Base-by-base conservation (phyloP, 2,888 invertebrate species). In the Cyclophora punctaria region DNA sequence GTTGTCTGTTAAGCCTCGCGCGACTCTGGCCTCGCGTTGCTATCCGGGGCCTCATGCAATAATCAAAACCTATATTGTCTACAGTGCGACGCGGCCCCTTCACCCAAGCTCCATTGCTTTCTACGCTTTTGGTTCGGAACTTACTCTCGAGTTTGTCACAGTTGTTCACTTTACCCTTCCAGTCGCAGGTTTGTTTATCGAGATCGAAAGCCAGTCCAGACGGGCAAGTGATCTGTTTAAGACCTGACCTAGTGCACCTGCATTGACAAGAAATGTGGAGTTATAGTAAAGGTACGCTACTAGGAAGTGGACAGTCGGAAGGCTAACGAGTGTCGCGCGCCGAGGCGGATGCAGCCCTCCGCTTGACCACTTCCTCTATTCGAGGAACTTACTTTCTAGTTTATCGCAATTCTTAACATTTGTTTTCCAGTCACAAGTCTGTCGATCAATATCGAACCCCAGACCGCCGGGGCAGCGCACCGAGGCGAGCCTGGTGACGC, bases 111-210 rank as follows among this genome's bases (percentile, higher is more conserved):
- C 73, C 73, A 69, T 82, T 86, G 84, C 78, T 82, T 75, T 83
- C 83, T 83, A 83, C 78, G 73, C 79, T 77, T 79, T 75, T 74
- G 70, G 76, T 73, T 80, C 83, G 80, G 76, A 90, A 94, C 96
- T 96, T 96, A 97, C 97, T 97, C 94, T 97, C 96, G 89, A 96
- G 92, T 91, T 94, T 94, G 92, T 96, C 95, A 94, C 97, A 97
- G 94, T 95, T 97, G 92, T 91, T 93, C 92, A 97, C 97, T 93
- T 97, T 96, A 92, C 96, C 96, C 93, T 96, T 97, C 97, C 97
- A 97, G 93, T 97, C 96, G 91, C 97, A 97, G 88, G 97, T 97
- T 92, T 97, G 97, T 92, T 96, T 97, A 91, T 96, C 95, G 91
- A 97, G 93, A 93, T 97, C 97, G 93, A 97, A 97, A 91, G 96